Evolutionary conservation across 2,797 vertebrate genomes (phyloP).

Genomic region (Platalea minor): DNA sequence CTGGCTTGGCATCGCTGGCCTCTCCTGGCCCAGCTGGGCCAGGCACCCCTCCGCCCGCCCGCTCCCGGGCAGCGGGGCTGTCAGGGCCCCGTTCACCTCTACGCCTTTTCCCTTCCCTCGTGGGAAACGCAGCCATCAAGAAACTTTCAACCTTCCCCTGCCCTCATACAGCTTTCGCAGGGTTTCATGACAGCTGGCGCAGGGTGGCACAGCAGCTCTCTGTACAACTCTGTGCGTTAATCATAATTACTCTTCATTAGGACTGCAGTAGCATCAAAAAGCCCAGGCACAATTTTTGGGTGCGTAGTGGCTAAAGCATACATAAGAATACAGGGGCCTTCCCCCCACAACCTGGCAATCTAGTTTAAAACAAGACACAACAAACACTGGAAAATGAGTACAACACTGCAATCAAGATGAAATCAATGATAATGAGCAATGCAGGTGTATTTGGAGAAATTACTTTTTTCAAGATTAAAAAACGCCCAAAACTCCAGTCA

Average conservation of each 20-base stretch:
- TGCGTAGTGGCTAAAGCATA: neutral
- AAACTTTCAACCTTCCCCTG: neutral
- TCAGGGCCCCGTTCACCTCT: neutral
- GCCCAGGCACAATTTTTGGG: neutral
- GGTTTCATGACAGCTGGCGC: neutral
- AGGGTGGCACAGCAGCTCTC: neutral
- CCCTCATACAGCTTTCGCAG: neutral
- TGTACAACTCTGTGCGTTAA: neutral
- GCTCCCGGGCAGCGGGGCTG: fast-evolving
- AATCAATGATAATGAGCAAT: neutral
- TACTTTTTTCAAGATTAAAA: neutral
- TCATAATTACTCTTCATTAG: neutral
- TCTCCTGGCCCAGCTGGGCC: neutral
- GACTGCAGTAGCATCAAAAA: neutral
- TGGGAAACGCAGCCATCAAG: neutral
- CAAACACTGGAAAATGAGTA: neutral
- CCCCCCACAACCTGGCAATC: neutral
- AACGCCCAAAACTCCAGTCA: neutral
- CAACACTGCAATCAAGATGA: neutral
- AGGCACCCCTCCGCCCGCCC: fast-evolving
- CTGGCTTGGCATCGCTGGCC: neutral
- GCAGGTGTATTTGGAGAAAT: neutral
- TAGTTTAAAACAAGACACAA: neutral
- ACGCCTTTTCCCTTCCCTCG: neutral
- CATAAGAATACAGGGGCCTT: neutral